These are phyloP conservation scores for Callipepla squamata DNA, from an alignment of 2,113 vertebrate genomes.

Conservation along the genomic window DNA sequence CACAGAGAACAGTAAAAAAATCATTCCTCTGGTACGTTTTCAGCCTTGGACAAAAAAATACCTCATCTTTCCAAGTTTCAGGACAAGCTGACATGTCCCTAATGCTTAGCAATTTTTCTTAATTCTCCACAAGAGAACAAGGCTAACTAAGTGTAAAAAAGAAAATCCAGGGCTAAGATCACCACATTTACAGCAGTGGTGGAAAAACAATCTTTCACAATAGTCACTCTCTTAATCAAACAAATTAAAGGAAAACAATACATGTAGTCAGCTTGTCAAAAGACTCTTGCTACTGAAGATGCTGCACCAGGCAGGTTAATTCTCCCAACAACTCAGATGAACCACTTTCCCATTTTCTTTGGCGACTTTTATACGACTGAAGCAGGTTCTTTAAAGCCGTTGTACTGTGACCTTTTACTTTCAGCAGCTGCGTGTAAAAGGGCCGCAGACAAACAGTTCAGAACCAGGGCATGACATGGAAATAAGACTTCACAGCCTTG, in stretches of 20 bases:
- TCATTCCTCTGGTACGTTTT: conserved; percentile 6
- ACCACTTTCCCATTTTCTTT: not conserved
- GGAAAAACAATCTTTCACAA: conserved; percentile 26
- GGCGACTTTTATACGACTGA: not conserved
- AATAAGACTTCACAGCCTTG: conserved; percentile 65
- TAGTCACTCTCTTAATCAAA: not conserved
- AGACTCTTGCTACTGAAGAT: not conserved
- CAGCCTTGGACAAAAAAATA: conserved; percentile 18
- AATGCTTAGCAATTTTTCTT: conserved; percentile 47
- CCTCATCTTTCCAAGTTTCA: conserved; percentile 1
- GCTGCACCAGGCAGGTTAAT: not conserved
- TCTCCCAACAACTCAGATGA: not conserved
- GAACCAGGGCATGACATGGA: conserved; percentile 63
- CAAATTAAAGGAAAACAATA: not conserved
- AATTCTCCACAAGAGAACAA: conserved; percentile 29
- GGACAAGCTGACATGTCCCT: conserved; percentile 16
- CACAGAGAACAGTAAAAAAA: conserved; percentile 5
- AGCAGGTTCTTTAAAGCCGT: conserved; percentile 45
- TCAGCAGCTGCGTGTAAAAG: conserved; percentile 56
- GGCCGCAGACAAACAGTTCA: conserved; percentile 67
- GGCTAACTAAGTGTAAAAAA: not conserved
- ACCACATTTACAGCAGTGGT: not conserved
- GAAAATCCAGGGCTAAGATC: not conserved
- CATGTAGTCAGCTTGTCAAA: not conserved
- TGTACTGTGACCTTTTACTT: conserved; percentile 56